Percentiles rank a stretch among this genome's conserved stretches.
These are phyloP conservation scores for Limosa lapponica DNA, from an alignment of 2,797 vertebrate species.

Conservation along the genomic window DNA sequence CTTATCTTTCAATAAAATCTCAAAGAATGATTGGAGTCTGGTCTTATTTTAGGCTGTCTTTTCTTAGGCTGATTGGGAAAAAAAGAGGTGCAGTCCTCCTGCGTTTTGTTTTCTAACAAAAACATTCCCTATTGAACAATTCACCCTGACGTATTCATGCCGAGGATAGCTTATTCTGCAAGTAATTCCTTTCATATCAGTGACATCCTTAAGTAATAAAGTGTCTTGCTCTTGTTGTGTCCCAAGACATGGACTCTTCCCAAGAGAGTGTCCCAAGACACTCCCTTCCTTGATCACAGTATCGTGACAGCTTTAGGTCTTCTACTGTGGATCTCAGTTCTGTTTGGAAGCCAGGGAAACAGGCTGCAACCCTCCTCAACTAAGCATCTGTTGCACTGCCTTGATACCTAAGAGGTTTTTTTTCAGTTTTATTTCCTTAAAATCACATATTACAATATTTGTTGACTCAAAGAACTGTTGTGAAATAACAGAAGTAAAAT, in stretches of 20 bases:
- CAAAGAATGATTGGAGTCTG: background rate
- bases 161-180: background rate
- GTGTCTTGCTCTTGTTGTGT: background rate
- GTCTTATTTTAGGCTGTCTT: background rate
- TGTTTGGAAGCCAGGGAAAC: background rate
- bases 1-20: background rate
- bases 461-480: background rate
- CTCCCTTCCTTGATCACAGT: background rate
- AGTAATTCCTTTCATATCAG: background rate
- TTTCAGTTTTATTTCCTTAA: background rate
- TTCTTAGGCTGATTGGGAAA: background rate
- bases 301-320: background rate
- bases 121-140: background rate
- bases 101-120: background rate
- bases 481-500: background rate
- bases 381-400: background rate
- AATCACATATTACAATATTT: background rate
- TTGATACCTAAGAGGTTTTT: background rate
- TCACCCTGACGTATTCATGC: background rate
- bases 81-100: background rate
- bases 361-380: background rate
- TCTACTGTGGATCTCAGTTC: background rate
- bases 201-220: background rate
- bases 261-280: background rate
- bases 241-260: background rate